These are phyloP conservation scores for Nothocercus julius DNA, from an alignment of 2,113 vertebrate genomes.

Conservation along the genomic window DNA sequence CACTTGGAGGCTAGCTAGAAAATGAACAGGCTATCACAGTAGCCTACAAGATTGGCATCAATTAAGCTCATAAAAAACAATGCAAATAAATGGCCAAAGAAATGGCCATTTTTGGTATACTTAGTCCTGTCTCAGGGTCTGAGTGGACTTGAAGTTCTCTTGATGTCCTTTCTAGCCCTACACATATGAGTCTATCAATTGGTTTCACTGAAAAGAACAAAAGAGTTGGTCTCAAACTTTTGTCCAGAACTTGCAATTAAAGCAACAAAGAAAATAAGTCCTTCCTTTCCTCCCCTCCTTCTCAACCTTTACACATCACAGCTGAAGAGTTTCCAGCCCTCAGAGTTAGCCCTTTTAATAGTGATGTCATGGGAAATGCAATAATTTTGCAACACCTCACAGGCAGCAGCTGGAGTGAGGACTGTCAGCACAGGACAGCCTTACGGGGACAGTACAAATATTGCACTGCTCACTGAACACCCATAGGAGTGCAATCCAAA, in stretches of 20 bases:
- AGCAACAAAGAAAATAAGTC: not conserved
- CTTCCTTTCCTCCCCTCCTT: not conserved
- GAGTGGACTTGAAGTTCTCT: not conserved
- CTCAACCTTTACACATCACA: not conserved
- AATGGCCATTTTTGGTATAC: not conserved
- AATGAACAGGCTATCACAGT: constrained; percentile 2
- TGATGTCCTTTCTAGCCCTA: not conserved
- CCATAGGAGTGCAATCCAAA: not conserved
- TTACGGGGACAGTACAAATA: not conserved
- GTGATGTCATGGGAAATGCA: not conserved
- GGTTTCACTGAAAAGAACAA: not conserved
- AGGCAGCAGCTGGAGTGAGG: not conserved
- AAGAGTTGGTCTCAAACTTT: not conserved
- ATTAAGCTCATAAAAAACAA: not conserved
- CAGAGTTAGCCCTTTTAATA: constrained; percentile 6
- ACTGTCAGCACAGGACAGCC: not conserved
- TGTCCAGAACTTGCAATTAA: constrained; percentile 14
- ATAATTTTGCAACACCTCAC: not conserved
- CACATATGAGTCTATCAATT: not conserved
- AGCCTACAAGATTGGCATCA: not conserved
- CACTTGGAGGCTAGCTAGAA: constrained; percentile 12
- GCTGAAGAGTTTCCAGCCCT: not conserved
- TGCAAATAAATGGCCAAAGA: not conserved
- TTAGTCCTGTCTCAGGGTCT: not conserved
- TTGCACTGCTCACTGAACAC: not conserved